These are phyloP conservation scores for Bos indicus DNA, from an alignment of 2,113 vertebrate species.

Conservation along the genomic window DNA sequence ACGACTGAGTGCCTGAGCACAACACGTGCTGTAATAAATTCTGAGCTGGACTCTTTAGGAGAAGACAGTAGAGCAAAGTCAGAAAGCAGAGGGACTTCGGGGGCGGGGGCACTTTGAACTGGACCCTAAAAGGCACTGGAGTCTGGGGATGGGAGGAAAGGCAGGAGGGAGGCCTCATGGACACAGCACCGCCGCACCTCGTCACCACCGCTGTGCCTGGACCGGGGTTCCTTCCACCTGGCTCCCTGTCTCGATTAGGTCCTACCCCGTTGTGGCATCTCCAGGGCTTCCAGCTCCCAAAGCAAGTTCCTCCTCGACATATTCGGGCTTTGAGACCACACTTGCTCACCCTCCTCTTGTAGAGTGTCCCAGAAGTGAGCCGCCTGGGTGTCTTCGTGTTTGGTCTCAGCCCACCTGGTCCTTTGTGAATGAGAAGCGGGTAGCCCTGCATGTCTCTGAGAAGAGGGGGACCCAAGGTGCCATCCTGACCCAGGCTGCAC, in stretches of 20 bases:
- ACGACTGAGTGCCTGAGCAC: rapidly evolving
- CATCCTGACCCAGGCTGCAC: not conserved
- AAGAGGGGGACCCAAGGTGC: not conserved
- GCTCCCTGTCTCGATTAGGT: not conserved
- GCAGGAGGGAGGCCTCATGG: rapidly evolving
- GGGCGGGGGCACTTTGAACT: not conserved
- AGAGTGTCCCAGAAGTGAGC: not conserved
- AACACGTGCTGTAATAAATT: rapidly evolving
- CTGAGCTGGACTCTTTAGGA: not conserved
- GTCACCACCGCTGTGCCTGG: rapidly evolving
- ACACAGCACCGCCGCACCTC: rapidly evolving
- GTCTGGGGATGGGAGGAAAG: not conserved
- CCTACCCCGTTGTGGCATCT: rapidly evolving
- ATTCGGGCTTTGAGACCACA: rapidly evolving
- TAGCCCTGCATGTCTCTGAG: not conserved
- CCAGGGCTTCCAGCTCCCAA: not conserved
- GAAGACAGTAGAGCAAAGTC: not conserved
- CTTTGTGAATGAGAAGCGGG: not conserved
- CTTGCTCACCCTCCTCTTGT: not conserved
- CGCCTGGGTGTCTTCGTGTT: not conserved
- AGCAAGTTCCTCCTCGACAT: not conserved
- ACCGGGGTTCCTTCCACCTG: too few relatives aligned
- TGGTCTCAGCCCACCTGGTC: not conserved
- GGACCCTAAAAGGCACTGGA: not conserved
- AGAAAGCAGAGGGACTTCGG: not conserved